These are phyloP conservation scores for Cecidostiba fungosa DNA, from an alignment of 2,888 invertebrate genomes.

Conservation along the genomic window DNA sequence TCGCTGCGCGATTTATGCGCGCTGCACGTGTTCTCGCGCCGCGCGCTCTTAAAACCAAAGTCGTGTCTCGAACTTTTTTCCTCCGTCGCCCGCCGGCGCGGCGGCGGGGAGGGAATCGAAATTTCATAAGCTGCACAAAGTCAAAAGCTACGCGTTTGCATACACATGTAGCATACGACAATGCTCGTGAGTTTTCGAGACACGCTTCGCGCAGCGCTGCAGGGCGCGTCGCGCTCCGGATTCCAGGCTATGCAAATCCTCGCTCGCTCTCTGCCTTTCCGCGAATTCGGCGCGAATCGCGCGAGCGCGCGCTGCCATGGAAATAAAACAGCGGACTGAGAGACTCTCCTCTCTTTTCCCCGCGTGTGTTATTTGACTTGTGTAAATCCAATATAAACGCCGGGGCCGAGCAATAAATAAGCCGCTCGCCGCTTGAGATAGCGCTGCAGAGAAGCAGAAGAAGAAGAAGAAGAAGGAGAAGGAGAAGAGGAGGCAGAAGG, in stretches of 20 bases:
- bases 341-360: no score
- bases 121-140: no score
- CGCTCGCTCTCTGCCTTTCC: neutral
- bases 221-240: neutral
- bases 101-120: neutral
- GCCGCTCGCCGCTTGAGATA: slow-evolving; percentile 66
- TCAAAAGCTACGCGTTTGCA: no score
- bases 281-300: neutral
- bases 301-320: neutral
- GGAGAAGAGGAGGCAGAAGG: slow-evolving; percentile 41
- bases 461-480: neutral
- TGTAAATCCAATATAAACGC: slow-evolving; percentile 79
- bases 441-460: neutral
- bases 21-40: neutral
- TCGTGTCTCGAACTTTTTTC: neutral
- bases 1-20: slow-evolving; percentile 7
- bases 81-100: no score
- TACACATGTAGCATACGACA: no score
- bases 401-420: slow-evolving; percentile 78
- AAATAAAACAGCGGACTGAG: neutral
- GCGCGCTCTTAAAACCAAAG: slow-evolving; percentile 5
- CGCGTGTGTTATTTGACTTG: slow-evolving; percentile 77
- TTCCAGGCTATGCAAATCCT: neutral
- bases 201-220: neutral
- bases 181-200: no score